These are phyloP conservation scores for Psilopsiagon aymara DNA, from an alignment of 2,113 vertebrate species.

Conservation along the genomic window DNA sequence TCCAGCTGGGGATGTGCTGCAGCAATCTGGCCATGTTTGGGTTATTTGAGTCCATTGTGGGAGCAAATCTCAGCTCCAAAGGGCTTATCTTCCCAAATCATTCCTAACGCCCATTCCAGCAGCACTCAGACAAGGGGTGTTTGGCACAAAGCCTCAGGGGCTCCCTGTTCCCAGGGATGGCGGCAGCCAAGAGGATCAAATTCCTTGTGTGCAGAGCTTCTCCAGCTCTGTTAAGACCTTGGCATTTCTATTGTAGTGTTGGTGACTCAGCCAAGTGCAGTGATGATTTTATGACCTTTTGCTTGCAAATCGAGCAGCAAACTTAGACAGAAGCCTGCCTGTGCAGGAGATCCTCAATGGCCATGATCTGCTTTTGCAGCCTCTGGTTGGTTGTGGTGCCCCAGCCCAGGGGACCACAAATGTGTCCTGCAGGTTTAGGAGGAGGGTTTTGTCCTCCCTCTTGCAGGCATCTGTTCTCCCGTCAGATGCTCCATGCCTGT, in stretches of 20 bases:
- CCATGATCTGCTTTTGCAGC: background rate
- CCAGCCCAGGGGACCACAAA: background rate
- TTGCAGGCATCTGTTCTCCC: background rate
- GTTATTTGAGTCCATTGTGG: background rate
- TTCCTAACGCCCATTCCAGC: background rate
- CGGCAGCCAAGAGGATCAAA: background rate
- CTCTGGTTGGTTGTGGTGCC: background rate
- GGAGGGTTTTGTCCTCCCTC: background rate
- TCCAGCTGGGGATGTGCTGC: background rate
- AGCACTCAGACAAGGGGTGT: background rate
- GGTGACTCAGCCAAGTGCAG: conserved; percentile 13
- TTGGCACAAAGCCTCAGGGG: background rate
- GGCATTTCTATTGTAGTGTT: background rate
- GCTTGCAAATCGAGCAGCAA: background rate
- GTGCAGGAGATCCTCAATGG: background rate
- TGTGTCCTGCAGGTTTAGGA: background rate
- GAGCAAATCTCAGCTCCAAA: background rate
- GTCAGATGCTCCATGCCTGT: background rate
- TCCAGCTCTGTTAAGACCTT: background rate
- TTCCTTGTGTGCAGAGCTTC: background rate
- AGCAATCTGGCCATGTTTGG: fast-evolving
- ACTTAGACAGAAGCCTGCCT: background rate
- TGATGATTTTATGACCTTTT: conserved; percentile 26
- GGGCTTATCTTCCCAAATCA: background rate
- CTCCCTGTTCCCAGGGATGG: background rate